Conservation (phyloP, 2,888 invertebrate species). For the Kryphioiulus occultus region DNA sequence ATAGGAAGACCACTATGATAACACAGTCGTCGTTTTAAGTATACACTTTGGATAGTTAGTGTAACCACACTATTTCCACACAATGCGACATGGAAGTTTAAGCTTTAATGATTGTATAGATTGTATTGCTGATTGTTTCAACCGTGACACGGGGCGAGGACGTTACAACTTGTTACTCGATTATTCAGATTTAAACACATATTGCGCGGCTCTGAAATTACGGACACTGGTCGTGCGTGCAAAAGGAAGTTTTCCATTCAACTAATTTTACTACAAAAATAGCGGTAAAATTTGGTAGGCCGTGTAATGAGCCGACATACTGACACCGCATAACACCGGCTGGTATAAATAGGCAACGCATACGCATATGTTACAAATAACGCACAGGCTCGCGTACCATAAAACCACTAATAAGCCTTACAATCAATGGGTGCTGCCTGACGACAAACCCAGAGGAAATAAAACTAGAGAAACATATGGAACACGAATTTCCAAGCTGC, state of each 20-base stretch:
- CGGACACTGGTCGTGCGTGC: neutral
- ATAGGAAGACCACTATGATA: too few species aligned
- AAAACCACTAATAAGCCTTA: neutral
- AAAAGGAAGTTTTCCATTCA: slow-evolving; percentile 24
- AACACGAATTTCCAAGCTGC: neutral
- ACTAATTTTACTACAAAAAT: neutral
- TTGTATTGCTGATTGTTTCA: neutral
- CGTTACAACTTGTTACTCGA: neutral
- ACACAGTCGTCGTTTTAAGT: too few species aligned
- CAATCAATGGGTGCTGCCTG: neutral
- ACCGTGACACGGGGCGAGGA: neutral
- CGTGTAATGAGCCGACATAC: slow-evolving; percentile 16
- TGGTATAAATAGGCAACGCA: slow-evolving; percentile 18
- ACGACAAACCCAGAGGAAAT: neutral
- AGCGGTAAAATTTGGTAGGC: slow-evolving; percentile 10
- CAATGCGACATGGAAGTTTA: neutral
- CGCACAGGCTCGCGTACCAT: neutral
- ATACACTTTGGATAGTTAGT: too few species aligned
- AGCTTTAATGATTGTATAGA: neutral
- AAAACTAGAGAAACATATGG: neutral
- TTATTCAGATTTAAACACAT: neutral
- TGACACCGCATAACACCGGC: slow-evolving; percentile 3
- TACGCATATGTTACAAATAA: neutral
- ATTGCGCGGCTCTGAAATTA: neutral
- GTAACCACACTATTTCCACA: too few species aligned